Evolutionary conservation across 23 tunicate genomes (phyloP).

Genomic region (Ascidia mentula): DNA sequence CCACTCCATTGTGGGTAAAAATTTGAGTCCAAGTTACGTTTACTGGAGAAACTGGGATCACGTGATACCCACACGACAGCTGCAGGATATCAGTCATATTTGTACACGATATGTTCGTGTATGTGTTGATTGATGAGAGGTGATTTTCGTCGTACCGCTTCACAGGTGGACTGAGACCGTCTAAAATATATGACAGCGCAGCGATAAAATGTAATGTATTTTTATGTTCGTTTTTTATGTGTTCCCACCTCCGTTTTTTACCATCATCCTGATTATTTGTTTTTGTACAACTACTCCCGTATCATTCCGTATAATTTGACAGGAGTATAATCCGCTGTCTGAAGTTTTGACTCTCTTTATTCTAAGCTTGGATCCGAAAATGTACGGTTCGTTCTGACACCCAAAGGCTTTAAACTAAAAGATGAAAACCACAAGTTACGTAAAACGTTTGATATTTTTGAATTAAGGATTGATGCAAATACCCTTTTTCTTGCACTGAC

Average conservation of each 20-base stretch:
- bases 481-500: background rate
- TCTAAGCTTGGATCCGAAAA: background rate
- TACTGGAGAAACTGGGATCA: background rate
- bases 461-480: no score
- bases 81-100: background rate
- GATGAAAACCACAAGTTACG: background rate
- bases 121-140: background rate
- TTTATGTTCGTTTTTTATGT: background rate
- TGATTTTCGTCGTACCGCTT: background rate
- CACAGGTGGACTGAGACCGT: background rate
- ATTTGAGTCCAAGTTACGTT: background rate
- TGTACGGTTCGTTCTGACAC: background rate
- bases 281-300: background rate
- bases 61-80: background rate
- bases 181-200: background rate
- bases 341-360: constrained; percentile 16
- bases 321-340: constrained; percentile 31
- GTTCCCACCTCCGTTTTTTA: background rate
- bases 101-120: background rate
- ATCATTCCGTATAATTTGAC: constrained; percentile 10
- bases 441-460: no score
- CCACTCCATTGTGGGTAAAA: background rate
- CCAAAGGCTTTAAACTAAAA: background rate
- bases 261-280: background rate
- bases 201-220: background rate